Base-by-base conservation (phyloP, 2,797 vertebrate species). In the Scleropages formosus region DNA sequence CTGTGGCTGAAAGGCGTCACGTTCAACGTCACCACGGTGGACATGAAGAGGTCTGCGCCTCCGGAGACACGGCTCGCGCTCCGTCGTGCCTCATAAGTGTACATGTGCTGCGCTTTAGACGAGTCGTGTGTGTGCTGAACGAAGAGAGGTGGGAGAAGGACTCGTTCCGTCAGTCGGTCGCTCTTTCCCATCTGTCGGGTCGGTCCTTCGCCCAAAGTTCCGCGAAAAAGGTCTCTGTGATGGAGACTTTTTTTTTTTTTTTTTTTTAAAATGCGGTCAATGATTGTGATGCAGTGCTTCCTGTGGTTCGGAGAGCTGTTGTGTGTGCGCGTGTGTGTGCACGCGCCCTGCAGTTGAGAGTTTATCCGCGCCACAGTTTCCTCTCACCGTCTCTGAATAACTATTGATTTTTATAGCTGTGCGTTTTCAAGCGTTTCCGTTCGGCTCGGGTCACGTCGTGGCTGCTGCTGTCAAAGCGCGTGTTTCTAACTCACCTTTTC, bases 1-100 rank as follows among this genome's bases (percentile, higher is more conserved):
- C 90, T 96, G 78, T 97, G 95, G 95, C 90, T 97, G 75, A 97
- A 97, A 79, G 96, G 95, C 72, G 94, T 96, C 72, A 94, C 92
- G 18, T 96, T 97, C 72, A 95, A 96, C 0, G 95, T 97, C 13
- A 97, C 95, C 84, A 97, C 95, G 0, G 94, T 97, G 75, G 96
- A 97, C 77, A 95, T 96, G 92, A 96, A 93, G 85, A 95, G 93
- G 96, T 96, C 74, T 85, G 85, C 73, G 22, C 20, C 18, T 46
- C 39, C 8, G 10, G 8, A n/a, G n/a, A n/a, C 15, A 10, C 20
- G 20, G 12, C 24, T 12, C 26, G 6, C 6, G 39, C 31, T 6
- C 39, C 31, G 39, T 39, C 31, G 31, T 39, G 31, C 39, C 31
- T 39, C n/a, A 39, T 39, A 2, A 39, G 39, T 39, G 39, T 31